These are phyloP conservation scores for Amazona vittata DNA, from an alignment of 2,113 vertebrate genomes.

Conservation along the genomic window DNA sequence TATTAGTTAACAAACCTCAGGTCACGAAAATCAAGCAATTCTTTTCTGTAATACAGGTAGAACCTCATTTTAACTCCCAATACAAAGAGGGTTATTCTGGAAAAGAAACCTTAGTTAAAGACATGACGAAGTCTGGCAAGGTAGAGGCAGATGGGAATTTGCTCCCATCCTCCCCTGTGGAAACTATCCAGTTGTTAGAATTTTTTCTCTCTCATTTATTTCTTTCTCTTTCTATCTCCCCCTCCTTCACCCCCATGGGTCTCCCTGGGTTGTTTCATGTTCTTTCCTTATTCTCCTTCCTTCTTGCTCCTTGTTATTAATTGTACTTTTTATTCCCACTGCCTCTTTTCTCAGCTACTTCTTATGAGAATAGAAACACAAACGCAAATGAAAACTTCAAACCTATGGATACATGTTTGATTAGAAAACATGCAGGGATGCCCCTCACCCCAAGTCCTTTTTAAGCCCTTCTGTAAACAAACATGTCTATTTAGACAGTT, in stretches of 20 bases:
- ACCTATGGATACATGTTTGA: not conserved
- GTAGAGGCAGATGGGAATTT: not conserved
- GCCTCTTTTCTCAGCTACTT: not conserved
- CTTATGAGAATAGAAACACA: not conserved
- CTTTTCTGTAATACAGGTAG: not conserved
- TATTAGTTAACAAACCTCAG: not conserved
- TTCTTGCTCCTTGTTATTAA: not conserved
- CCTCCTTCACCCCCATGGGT: rapidly evolving
- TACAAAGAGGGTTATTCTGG: not conserved
- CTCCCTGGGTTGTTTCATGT: not conserved
- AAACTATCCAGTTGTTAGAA: not conserved
- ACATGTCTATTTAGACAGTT: not conserved
- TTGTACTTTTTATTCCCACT: not conserved
- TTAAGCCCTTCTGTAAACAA: conserved; percentile 11
- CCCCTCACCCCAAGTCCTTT: not conserved
- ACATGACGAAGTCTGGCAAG: not conserved
- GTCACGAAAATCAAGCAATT: not conserved
- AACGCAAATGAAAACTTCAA: not conserved
- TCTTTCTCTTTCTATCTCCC: rapidly evolving
- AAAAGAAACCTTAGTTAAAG: not conserved
- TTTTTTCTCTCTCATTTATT: not conserved
- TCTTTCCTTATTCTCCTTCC: not conserved
- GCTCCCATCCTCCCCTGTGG: not conserved
- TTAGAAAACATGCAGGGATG: not conserved
- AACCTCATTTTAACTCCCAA: not conserved